A percentile compares a stretch with the other conserved stretches of the same genome.
Evolutionary conservation across 2,113 vertebrate species (phyloP).

Genomic region (Neotoma lepida): DNA sequence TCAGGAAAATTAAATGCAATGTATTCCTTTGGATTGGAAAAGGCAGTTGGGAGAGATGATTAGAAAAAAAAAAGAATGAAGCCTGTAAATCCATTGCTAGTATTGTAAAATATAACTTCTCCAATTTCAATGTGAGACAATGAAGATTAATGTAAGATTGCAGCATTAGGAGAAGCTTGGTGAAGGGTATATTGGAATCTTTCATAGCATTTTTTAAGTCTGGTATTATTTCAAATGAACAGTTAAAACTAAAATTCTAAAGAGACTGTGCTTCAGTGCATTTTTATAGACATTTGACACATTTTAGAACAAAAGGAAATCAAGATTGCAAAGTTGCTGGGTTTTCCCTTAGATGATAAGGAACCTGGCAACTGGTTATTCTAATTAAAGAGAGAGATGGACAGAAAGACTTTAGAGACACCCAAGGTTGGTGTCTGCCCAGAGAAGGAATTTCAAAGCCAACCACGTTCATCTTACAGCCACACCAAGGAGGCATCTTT

Average conservation of each 20-base stretch:
- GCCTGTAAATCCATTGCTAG: neutral
- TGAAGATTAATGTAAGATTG: neutral
- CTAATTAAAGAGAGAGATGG: constrained; percentile 47
- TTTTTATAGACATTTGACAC: neutral
- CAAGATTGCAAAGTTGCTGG: neutral
- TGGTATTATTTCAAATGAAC: constrained; percentile 19
- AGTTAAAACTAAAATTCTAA: neutral
- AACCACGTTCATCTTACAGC: neutral
- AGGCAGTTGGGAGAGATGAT: neutral
- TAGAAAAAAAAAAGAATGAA: neutral
- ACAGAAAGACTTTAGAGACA: constrained; percentile 29
- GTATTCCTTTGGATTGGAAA: neutral
- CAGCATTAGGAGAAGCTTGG: neutral
- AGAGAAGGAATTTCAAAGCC: constrained; percentile 22
- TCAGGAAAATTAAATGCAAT: neutral
- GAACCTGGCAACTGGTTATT: neutral
- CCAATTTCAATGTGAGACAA: neutral
- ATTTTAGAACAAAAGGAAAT: constrained; percentile 34
- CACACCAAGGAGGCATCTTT: neutral
- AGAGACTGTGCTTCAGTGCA: neutral
- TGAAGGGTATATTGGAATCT: neutral
- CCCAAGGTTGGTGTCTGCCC: neutral
- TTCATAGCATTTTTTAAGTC: neutral
- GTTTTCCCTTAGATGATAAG: neutral
- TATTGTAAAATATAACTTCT: neutral